A percentile compares a stretch with the other conserved stretches of the same genome.
phyloP scores from a whole-genome alignment of 2,113 vertebrate species.

The Clarias magur region DNA sequence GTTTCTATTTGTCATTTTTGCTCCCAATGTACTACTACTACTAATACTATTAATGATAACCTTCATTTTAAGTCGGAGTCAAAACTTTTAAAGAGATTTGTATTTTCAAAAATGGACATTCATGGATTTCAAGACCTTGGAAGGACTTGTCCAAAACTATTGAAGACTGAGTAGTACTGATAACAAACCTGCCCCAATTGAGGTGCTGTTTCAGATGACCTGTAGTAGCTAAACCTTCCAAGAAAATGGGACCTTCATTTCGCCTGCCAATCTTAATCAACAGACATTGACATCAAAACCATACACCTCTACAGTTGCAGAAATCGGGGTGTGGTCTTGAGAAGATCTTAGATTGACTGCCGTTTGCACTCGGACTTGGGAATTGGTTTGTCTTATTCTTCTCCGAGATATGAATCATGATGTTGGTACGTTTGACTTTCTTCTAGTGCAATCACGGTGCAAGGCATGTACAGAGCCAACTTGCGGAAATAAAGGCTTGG shows the following conservation, averaged over 20 bases:
- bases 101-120: not conserved
- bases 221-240: not conserved
- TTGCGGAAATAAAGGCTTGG: not conserved
- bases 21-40: not conserved
- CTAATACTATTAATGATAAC: not conserved
- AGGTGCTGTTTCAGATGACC: not conserved
- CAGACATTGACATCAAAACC: not conserved
- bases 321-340: not conserved
- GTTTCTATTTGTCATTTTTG: not conserved
- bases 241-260: not conserved
- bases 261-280: not conserved
- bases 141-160: too few species aligned
- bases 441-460: not conserved
- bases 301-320: not conserved
- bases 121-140: not conserved
- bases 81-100: not conserved
- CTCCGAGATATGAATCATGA: not conserved
- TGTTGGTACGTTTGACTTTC: not conserved
- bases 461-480: not conserved
- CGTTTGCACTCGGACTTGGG: not conserved
- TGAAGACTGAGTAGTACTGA: not conserved
- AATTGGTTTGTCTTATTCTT: not conserved
- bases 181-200: not conserved
- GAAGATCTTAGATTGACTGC: not conserved
- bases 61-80: too few species aligned